Percentiles rank a stretch among this genome's conserved stretches.
Evolutionary conservation across 2,797 vertebrate species (phyloP).

Genomic region (Thripadectes ignobilis): DNA sequence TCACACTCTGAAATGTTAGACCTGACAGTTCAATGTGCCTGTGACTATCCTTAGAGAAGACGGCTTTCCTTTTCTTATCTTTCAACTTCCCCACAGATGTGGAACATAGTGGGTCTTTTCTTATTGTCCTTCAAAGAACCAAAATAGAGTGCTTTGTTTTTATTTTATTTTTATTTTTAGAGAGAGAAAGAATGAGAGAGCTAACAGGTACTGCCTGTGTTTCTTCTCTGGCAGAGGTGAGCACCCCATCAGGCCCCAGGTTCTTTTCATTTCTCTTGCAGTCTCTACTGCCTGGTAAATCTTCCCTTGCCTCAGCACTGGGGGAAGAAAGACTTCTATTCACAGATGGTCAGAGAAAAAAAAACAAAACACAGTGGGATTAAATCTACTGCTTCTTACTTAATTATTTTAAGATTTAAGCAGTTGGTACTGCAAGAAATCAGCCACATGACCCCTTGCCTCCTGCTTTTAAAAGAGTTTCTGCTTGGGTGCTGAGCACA

Average conservation of each 20-base stretch:
- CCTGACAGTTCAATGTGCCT: not conserved
- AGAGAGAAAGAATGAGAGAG: fast-evolving
- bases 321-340: not conserved
- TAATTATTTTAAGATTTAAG: constrained; percentile 47
- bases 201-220: not conserved
- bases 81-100: not conserved
- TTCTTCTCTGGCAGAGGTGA: not conserved
- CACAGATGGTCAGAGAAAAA: constrained; percentile 7
- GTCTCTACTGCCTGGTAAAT: not conserved
- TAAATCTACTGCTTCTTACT: constrained; percentile 14
- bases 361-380: not conserved
- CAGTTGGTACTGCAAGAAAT: constrained; percentile 9
- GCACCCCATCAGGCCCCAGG: not conserved
- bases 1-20: not conserved
- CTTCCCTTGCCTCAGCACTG: not conserved
- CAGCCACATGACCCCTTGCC: not conserved
- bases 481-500: not conserved
- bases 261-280: not conserved
- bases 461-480: not conserved
- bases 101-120: not conserved
- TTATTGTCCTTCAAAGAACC: not conserved
- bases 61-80: not conserved
- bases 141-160: not conserved
- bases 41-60: not conserved
- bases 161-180: not conserved